phyloP scores from a whole-genome alignment of 2,888 invertebrate genomes.

The Synergus laeviventris region DNA sequence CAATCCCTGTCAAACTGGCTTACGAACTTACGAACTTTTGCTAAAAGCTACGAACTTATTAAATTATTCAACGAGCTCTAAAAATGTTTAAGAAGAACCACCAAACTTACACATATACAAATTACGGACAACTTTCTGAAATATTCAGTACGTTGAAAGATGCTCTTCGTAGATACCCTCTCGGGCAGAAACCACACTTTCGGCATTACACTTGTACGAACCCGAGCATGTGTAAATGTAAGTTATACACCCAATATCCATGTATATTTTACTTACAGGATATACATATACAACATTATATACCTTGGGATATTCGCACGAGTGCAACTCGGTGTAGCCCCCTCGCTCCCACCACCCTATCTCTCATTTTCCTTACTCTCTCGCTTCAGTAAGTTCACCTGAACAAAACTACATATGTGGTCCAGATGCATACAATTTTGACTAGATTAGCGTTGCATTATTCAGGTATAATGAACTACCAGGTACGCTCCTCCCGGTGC shows the following conservation, averaged over 20 bases:
- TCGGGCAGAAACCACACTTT: constrained; percentile 51
- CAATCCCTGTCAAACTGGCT: no score
- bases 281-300: neutral
- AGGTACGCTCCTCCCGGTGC: constrained; percentile 60
- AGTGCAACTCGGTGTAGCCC: neutral
- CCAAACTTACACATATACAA: neutral
- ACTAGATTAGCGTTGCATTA: constrained; percentile 74
- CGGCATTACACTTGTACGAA: constrained; percentile 15
- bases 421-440: constrained; percentile 71
- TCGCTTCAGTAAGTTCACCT: constrained; percentile 49
- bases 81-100: neutral
- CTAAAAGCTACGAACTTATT: neutral
- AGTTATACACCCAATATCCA: neutral
- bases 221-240: constrained; percentile 15
- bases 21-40: neutral
- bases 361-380: constrained; percentile 31
- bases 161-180: constrained; percentile 53
- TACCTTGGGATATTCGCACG: neutral
- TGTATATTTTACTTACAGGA: constrained; percentile 3
- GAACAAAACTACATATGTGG: constrained; percentile 66
- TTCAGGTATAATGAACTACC: constrained; percentile 72
- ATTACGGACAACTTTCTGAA: constrained; percentile 53
- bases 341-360: neutral
- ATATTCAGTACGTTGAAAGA: constrained; percentile 63
- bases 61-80: neutral